phyloP scores from a whole-genome alignment of 2,113 vertebrate species.

The Odobenus rosmarus region DNA sequence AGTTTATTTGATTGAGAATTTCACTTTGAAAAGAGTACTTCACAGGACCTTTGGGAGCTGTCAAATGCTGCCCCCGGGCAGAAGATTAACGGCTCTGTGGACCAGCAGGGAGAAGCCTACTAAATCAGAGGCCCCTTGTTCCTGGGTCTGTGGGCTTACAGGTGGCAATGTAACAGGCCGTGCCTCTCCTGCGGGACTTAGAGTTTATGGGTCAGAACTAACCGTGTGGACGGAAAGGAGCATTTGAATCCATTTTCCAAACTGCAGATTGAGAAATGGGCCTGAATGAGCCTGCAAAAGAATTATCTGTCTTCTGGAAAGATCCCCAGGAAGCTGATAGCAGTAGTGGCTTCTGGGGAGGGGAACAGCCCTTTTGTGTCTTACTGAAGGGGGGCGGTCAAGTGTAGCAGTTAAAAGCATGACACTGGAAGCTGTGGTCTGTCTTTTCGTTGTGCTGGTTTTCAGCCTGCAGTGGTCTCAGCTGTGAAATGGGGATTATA shows the following conservation, averaged over 20 bases:
- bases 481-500: conserved; percentile 11
- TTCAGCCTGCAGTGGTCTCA: background rate
- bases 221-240: background rate
- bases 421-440: background rate
- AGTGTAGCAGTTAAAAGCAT: background rate
- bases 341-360: background rate
- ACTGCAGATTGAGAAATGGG: conserved; percentile 55
- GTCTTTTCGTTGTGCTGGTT: background rate
- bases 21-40: conserved; percentile 80
- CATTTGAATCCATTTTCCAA: conserved; percentile 36
- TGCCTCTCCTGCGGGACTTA: conserved; percentile 57
- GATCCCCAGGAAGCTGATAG: background rate
- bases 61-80: conserved; percentile 67
- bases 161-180: conserved; percentile 68
- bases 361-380: background rate
- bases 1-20: conserved; percentile 77
- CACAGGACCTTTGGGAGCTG: conserved; percentile 77
- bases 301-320: conserved; percentile 40
- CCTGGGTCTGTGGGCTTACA: conserved; percentile 68
- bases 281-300: background rate
- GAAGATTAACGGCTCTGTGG: conserved; percentile 77
- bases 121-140: conserved; percentile 77
- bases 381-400: background rate
- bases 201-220: conserved; percentile 59
- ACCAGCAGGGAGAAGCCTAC: conserved; percentile 66